Evolutionary conservation across 1,140 invertebrate species (phyloP).

Genomic region (Cephus cinctus): DNA sequence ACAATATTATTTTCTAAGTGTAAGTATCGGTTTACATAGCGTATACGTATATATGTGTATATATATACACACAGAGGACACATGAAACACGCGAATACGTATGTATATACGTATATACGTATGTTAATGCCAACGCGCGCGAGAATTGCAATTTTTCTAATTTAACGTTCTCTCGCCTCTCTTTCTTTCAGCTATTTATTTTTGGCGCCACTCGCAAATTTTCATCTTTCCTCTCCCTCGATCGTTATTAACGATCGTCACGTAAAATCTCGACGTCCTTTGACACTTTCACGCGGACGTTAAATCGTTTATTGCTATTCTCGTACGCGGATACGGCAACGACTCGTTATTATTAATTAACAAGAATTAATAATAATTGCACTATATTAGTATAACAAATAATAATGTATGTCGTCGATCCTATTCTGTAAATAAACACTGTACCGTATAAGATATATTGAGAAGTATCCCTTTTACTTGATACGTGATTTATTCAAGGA

Average conservation of each 20-base stretch:
- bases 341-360: constrained; percentile 29
- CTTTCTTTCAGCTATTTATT: too few relatives aligned
- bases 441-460: constrained; percentile 20
- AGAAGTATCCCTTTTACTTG: too few relatives aligned
- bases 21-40: constrained; percentile 12
- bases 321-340: constrained; percentile 14
- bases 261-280: not conserved
- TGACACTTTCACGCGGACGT: not conserved
- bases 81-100: too few relatives aligned
- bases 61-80: too few relatives aligned
- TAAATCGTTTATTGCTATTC: constrained; percentile 12
- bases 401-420: constrained; percentile 48
- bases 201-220: too few relatives aligned
- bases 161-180: too few relatives aligned
- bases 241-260: not conserved
- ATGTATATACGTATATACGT: constrained; percentile 19
- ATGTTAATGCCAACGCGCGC: too few relatives aligned
- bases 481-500: too few relatives aligned
- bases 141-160: too few relatives aligned
- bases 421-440: constrained; percentile 37
- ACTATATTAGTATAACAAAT: constrained; percentile 37
- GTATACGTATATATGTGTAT: constrained; percentile 22
- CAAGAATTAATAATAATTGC: constrained; percentile 29
- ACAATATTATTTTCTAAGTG: constrained; percentile 13
- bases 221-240: not conserved